phyloP scores from a whole-genome alignment of 2,888 invertebrate genomes.

The Vannuccia rotundouncinata region DNA sequence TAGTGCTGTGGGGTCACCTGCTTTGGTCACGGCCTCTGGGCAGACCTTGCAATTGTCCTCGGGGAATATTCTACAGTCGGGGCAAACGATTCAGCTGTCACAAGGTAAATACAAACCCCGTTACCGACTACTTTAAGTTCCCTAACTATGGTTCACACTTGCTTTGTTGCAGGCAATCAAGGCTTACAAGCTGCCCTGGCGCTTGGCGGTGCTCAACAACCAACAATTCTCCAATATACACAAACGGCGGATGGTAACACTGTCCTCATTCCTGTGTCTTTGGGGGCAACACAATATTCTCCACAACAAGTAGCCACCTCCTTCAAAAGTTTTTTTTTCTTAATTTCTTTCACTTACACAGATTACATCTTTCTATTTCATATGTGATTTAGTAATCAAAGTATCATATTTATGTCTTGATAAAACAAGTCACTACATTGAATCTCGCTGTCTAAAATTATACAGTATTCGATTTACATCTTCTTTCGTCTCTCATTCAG shows the following conservation, averaged over 20 bases:
- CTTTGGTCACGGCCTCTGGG: too few relatives aligned
- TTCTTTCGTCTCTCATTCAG: too few relatives aligned
- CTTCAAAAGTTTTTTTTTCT: too few relatives aligned
- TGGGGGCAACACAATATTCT: not conserved
- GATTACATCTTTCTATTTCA: too few relatives aligned
- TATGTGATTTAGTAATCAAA: too few relatives aligned
- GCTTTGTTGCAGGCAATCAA: not conserved
- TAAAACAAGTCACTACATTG: too few relatives aligned
- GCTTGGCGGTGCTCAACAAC: not conserved
- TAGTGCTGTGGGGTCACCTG: too few relatives aligned
- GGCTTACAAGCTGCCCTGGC: not conserved
- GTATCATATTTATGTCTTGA: too few relatives aligned
- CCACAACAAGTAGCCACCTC: constrained; percentile 48
- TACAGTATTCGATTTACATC: too few relatives aligned
- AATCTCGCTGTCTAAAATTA: too few relatives aligned
- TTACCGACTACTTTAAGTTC: not conserved
- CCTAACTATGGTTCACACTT: not conserved
- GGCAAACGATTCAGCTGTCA: not conserved
- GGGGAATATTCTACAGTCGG: not conserved
- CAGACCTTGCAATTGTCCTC: not conserved
- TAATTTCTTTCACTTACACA: too few relatives aligned
- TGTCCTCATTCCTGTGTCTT: constrained; percentile 1
- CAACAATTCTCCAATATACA: not conserved
- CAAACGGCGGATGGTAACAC: not conserved
- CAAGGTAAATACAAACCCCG: not conserved